These are phyloP conservation scores for Serripes groenlandicus DNA, from an alignment of 2,888 invertebrate species.

Conservation along the genomic window DNA sequence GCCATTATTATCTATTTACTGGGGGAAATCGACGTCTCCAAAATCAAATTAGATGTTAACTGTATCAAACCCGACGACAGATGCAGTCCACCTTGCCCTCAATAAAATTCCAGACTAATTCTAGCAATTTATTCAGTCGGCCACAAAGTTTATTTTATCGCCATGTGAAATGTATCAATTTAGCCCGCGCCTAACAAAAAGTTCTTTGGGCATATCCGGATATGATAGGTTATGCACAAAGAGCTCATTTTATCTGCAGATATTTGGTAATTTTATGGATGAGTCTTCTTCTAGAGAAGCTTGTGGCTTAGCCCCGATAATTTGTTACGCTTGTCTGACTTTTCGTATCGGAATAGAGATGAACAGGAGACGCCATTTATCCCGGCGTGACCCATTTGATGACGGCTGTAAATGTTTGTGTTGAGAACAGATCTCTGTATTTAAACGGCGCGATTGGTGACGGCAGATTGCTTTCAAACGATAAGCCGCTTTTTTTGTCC, in stretches of 20 bases:
- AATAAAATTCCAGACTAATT: slow-evolving; percentile 63
- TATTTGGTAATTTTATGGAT: no score
- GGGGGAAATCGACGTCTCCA: slow-evolving; percentile 53
- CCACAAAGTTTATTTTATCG: slow-evolving; percentile 63
- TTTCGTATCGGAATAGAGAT: neutral
- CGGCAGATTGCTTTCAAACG: slow-evolving; percentile 25
- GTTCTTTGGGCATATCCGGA: neutral
- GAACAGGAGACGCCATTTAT: neutral
- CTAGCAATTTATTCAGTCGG: slow-evolving; percentile 60
- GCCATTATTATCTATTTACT: slow-evolving; percentile 64
- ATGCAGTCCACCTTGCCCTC: slow-evolving; percentile 54
- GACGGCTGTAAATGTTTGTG: slow-evolving; percentile 14
- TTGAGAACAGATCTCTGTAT: neutral
- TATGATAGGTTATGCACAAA: neutral
- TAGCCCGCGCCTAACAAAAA: no score
- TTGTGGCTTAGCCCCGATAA: no score
- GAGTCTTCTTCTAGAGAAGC: no score
- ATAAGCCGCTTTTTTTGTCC: slow-evolving; percentile 1
- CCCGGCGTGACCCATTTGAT: slow-evolving; percentile 12
- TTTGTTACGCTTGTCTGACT: no score
- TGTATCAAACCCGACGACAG: slow-evolving; percentile 50
- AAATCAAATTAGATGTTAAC: slow-evolving; percentile 56
- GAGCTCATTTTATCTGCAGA: no score
- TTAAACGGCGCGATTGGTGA: slow-evolving; percentile 1
- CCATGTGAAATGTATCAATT: slow-evolving; percentile 67